Evolutionary conservation across 2,888 invertebrate genomes (phyloP).

Genomic region (Campaea margaritaria): DNA sequence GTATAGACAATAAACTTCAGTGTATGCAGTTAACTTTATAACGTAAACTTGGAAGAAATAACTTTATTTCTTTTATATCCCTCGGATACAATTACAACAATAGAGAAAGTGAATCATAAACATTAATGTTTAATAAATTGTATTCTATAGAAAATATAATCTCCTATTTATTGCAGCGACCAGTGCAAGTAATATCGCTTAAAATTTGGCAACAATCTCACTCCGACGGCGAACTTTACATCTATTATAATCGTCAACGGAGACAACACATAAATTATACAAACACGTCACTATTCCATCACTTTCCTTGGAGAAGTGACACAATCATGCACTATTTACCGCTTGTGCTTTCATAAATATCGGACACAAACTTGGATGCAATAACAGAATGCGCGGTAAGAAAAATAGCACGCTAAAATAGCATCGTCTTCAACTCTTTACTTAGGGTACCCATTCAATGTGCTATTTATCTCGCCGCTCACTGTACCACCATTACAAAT

Average conservation of each 20-base stretch:
- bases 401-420: conserved; percentile 4
- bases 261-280: conserved; percentile 41
- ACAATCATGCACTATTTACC: conserved; percentile 11
- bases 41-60: background rate
- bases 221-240: conserved; percentile 42
- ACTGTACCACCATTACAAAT: conserved; percentile 6
- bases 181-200: conserved; percentile 46
- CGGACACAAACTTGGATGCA: conserved; percentile 1
- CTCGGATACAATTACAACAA: conserved; percentile 8
- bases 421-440: background rate
- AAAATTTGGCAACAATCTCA: conserved; percentile 71
- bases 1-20: background rate
- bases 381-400: conserved; percentile 6
- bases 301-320: background rate
- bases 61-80: conserved; percentile 1
- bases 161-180: conserved; percentile 39
- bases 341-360: conserved; percentile 3
- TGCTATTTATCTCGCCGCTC: conserved; percentile 3
- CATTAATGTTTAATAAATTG: conserved; percentile 28
- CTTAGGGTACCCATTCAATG: background rate
- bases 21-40: background rate
- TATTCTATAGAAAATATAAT: conserved; percentile 58
- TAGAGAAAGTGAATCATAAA: conserved; percentile 1
- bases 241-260: conserved; percentile 31
- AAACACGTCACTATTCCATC: conserved; percentile 11